A percentile compares a stretch with the other conserved stretches of the same genome.
Conservation (phyloP, 2,888 invertebrate species). For the Diabrotica balteata region DNA sequence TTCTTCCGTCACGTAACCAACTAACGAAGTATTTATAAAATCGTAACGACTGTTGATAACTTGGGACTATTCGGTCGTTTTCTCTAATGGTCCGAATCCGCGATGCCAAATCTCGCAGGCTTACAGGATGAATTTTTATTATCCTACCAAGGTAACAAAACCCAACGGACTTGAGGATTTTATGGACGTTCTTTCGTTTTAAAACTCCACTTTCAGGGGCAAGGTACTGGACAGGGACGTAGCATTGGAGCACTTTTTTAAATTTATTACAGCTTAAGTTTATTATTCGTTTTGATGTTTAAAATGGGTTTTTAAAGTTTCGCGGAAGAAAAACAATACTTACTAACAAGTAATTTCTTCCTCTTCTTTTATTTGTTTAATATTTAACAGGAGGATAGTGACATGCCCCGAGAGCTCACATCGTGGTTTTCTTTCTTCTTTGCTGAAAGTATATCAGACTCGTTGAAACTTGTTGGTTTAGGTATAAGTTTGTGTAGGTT, state of each 20-base stretch:
- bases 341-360: too few species aligned
- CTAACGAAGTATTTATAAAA: conserved; percentile 36
- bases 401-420: too few species aligned
- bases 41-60: conserved; percentile 25
- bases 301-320: too few species aligned
- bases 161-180: conserved; percentile 14
- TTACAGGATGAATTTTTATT: conserved; percentile 26
- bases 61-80: conserved; percentile 21
- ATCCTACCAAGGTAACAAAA: conserved; percentile 20
- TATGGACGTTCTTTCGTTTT: conserved; percentile 12
- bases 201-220: not conserved
- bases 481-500: too few species aligned
- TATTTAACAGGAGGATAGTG: too few species aligned
- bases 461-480: too few species aligned
- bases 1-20: conserved; percentile 27
- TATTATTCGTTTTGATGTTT: too few species aligned
- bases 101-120: conserved; percentile 26
- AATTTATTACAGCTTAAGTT: too few species aligned
- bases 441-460: too few species aligned
- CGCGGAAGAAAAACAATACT: too few species aligned
- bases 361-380: too few species aligned
- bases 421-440: too few species aligned
- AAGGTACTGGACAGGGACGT: conserved; percentile 2
- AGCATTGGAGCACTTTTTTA: not conserved
- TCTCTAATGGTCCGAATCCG: conserved; percentile 24